Percentiles rank a stretch among this genome's conserved stretches.
These are phyloP conservation scores for Edolisoma coerulescens DNA, from an alignment of 2,113 vertebrate species.

Conservation along the genomic window DNA sequence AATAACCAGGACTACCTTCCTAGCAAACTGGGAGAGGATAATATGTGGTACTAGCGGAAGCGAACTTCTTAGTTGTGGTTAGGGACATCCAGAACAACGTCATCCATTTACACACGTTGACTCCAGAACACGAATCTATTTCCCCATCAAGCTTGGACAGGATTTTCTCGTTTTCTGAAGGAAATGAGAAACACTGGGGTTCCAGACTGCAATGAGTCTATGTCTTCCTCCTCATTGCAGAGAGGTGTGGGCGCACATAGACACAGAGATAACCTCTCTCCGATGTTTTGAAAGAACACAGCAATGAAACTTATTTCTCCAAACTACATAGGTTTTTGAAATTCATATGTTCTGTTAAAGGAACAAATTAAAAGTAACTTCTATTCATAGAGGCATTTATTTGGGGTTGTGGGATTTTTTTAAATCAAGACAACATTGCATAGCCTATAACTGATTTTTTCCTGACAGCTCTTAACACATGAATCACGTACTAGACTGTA, in stretches of 20 bases:
- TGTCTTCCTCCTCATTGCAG: rapidly evolving
- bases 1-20: background rate
- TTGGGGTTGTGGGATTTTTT: background rate
- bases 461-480: background rate
- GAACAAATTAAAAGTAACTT: background rate
- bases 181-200: background rate
- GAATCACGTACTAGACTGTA: background rate
- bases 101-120: background rate
- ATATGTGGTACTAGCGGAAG: background rate
- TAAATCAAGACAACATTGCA: background rate
- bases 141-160: background rate
- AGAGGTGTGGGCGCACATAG: rapidly evolving
- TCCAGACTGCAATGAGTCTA: background rate
- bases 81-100: background rate
- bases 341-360: background rate
- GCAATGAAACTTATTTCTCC: background rate
- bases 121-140: background rate
- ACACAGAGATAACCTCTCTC: background rate
- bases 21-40: background rate
- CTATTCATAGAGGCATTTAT: background rate
- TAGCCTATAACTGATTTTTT: background rate
- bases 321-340: background rate
- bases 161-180: background rate
- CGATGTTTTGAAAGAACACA: background rate
- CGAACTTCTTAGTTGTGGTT: background rate